phyloP scores from a whole-genome alignment of 2,797 vertebrate genomes.

The Darevskia nairensis region DNA sequence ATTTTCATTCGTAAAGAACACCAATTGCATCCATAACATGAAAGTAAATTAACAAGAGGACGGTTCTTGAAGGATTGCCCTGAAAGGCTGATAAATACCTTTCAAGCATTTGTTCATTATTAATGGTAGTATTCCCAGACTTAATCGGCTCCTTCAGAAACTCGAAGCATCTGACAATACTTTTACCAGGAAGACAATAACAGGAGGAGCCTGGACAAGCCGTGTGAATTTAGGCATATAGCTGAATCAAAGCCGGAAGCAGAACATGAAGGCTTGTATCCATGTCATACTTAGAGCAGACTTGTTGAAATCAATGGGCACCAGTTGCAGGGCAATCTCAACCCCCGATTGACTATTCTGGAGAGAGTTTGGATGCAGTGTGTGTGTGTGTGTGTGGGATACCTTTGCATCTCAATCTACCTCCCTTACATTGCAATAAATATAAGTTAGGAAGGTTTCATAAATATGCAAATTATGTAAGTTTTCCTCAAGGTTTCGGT shows the following conservation, averaged over 20 bases:
- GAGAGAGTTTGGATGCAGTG: too few species aligned
- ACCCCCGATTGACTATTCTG: too few species aligned
- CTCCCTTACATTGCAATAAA: too few species aligned
- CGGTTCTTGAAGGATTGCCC: neutral
- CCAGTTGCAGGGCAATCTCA: too few species aligned
- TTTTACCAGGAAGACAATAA: neutral
- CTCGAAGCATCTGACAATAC: neutral
- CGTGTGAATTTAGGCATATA: too few species aligned
- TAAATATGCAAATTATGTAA: too few species aligned
- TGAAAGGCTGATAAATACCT: neutral
- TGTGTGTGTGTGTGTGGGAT: fast-evolving
- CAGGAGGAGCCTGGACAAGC: neutral
- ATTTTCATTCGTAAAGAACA: neutral
- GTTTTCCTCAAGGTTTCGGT: too few species aligned
- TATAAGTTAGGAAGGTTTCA: too few species aligned
- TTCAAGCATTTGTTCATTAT: neutral
- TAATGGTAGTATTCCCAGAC: slow-evolving; percentile 26
- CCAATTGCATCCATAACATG: neutral
- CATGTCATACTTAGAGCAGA: too few species aligned
- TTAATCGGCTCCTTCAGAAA: slow-evolving; percentile 13
- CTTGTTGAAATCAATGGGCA: too few species aligned
- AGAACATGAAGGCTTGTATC: neutral
- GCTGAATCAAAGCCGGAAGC: neutral
- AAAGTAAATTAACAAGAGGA: slow-evolving; percentile 14
- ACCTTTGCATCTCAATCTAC: too few species aligned